Evolutionary conservation across 2,113 vertebrate genomes (phyloP).

Genomic region (Nerophis ophidion): DNA sequence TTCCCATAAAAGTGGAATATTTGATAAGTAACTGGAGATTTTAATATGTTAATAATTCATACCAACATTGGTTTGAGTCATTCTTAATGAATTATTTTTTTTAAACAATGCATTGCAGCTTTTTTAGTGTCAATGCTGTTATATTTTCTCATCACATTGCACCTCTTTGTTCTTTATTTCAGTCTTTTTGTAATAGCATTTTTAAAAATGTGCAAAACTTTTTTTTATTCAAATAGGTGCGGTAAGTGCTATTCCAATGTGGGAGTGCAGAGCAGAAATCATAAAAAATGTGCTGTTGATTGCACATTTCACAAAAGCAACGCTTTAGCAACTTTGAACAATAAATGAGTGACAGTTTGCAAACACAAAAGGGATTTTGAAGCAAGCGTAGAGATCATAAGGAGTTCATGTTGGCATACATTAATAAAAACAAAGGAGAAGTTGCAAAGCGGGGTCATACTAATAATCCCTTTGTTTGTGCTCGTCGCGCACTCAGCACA

Average conservation of each 20-base stretch:
- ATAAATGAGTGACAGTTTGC: conserved; percentile 41
- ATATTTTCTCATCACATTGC: too few relatives aligned
- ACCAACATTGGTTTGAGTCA: too few relatives aligned
- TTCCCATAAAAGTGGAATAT: too few relatives aligned
- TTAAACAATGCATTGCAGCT: too few relatives aligned
- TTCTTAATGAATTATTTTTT: too few relatives aligned
- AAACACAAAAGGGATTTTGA: conserved; percentile 64
- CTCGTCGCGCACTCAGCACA: conserved; percentile 9
- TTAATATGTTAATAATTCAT: too few relatives aligned
- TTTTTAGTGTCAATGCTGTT: too few relatives aligned
- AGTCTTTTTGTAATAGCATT: too few relatives aligned
- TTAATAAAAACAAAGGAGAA: conserved; percentile 11
- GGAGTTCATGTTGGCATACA: too few relatives aligned
- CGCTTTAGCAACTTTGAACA: background rate
- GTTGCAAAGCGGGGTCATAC: conserved; percentile 61
- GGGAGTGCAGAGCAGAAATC: background rate
- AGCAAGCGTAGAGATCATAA: conserved; percentile 28
- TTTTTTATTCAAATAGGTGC: background rate
- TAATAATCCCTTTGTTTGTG: conserved; percentile 54
- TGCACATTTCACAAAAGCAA: background rate
- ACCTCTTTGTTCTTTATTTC: too few relatives aligned
- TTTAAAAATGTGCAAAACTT: too few relatives aligned
- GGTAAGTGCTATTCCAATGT: conserved; percentile 8
- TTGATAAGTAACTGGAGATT: too few relatives aligned
- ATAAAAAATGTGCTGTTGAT: conserved; percentile 1